A percentile compares a stretch with the other conserved stretches of the same genome.
Conservation (phyloP, 2,888 invertebrate genomes). For the Smittia aterrima region DNA sequence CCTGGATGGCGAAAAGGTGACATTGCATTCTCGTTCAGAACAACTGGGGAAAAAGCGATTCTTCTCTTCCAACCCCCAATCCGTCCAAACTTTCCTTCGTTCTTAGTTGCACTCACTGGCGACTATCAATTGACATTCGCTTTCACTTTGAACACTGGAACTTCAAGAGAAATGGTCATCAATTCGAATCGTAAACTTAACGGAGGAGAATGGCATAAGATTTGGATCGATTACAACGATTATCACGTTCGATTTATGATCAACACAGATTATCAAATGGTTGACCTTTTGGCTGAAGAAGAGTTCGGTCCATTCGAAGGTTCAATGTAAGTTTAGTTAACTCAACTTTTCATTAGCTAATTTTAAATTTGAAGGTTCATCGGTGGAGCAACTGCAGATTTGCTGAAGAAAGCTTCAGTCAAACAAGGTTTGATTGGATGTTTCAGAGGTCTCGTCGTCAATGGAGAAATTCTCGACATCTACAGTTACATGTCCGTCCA, state of each 20-base stretch:
- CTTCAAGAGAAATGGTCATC: conserved; percentile 76
- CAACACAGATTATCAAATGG: conserved; percentile 85
- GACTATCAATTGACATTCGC: conserved; percentile 86
- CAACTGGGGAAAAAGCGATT: conserved; percentile 86
- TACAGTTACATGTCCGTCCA: conserved; percentile 91
- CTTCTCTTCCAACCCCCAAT: conserved; percentile 88
- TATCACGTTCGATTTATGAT: conserved; percentile 92
- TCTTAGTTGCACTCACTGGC: conserved; percentile 86
- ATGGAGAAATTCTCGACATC: conserved; percentile 86
- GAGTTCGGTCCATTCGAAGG: conserved; percentile 89
- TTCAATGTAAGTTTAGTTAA: background rate
- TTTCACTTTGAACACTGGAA: conserved; percentile 82
- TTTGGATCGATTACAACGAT: conserved; percentile 92
- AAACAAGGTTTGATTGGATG: conserved; percentile 91
- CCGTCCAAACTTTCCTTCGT: conserved; percentile 82
- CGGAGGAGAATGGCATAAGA: conserved; percentile 93
- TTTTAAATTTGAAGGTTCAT: conserved; percentile 60
- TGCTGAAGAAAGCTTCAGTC: conserved; percentile 76
- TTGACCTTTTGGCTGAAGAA: conserved; percentile 78
- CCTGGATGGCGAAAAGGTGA: conserved; percentile 92
- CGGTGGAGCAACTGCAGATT: conserved; percentile 84
- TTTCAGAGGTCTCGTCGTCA: conserved; percentile 87
- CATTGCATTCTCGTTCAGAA: conserved; percentile 88
- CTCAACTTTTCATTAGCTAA: background rate
- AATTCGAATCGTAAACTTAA: conserved; percentile 79